These are phyloP conservation scores for Ptyas mucosa DNA, from an alignment of 2,113 vertebrate genomes.

Conservation along the genomic window DNA sequence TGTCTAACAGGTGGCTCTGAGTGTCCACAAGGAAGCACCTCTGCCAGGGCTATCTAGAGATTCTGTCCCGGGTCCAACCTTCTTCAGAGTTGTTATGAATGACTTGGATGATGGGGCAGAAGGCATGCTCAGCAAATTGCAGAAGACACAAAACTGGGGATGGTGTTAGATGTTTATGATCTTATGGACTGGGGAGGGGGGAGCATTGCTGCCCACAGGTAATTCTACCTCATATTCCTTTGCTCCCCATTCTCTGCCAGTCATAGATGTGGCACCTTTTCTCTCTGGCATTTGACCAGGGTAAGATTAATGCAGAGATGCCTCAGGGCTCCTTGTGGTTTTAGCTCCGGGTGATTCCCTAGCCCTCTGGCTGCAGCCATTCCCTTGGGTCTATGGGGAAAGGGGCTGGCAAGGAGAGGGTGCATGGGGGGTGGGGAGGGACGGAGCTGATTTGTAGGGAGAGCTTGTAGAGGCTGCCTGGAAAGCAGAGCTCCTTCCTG, in stretches of 20 bases:
- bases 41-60: neutral
- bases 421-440: no score
- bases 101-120: neutral
- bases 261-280: neutral
- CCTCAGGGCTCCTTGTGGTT: neutral
- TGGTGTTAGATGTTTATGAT: neutral
- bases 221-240: neutral
- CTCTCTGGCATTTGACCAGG: neutral
- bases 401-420: neutral
- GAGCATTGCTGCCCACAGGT: neutral
- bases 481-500: neutral
- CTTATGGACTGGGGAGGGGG: neutral
- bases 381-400: neutral
- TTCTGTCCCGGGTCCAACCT: neutral
- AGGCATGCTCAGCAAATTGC: neutral
- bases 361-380: neutral
- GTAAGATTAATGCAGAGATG: neutral
- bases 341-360: neutral
- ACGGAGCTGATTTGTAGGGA: neutral
- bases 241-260: neutral
- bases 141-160: neutral
- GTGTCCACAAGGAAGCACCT: neutral
- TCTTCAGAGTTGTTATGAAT: neutral
- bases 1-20: neutral
- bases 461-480: neutral